Percentiles rank a stretch among this genome's conserved stretches.
Evolutionary conservation across 2,113 vertebrate species (phyloP).

Genomic region (Carlito syrichta): DNA sequence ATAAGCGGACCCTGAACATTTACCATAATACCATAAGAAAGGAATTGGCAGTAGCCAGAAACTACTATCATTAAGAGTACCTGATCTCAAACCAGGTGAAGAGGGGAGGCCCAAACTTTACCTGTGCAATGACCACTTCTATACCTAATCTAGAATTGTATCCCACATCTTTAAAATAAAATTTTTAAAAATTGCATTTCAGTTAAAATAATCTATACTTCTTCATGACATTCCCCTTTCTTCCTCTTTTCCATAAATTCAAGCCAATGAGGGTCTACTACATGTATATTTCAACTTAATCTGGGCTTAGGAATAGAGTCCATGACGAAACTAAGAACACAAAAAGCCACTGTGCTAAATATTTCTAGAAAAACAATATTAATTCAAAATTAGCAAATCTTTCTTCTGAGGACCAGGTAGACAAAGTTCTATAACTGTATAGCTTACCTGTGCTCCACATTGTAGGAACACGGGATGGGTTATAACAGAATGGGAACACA

Average conservation of each 20-base stretch:
- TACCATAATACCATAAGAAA: too few relatives aligned
- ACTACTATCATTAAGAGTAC: too few relatives aligned
- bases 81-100: too few relatives aligned
- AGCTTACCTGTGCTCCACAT: not conserved
- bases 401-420: not conserved
- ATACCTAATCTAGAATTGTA: too few relatives aligned
- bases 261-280: not conserved
- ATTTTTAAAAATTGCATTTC: constrained; percentile 41
- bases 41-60: too few relatives aligned
- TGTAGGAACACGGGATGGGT: not conserved
- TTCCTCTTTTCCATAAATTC: not conserved
- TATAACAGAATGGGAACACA: not conserved
- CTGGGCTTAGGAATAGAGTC: not conserved
- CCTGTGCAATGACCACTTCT: too few relatives aligned
- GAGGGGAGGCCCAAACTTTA: too few relatives aligned
- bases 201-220: constrained; percentile 28
- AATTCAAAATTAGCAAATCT: not conserved
- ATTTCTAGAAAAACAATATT: not conserved
- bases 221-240: not conserved
- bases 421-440: not conserved
- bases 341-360: not conserved
- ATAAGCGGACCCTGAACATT: too few relatives aligned
- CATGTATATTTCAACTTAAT: not conserved
- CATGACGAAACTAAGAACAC: not conserved
- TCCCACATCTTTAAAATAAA: too few relatives aligned